phyloP scores from a whole-genome alignment of 2,113 vertebrate species.

The Pagrus major region DNA sequence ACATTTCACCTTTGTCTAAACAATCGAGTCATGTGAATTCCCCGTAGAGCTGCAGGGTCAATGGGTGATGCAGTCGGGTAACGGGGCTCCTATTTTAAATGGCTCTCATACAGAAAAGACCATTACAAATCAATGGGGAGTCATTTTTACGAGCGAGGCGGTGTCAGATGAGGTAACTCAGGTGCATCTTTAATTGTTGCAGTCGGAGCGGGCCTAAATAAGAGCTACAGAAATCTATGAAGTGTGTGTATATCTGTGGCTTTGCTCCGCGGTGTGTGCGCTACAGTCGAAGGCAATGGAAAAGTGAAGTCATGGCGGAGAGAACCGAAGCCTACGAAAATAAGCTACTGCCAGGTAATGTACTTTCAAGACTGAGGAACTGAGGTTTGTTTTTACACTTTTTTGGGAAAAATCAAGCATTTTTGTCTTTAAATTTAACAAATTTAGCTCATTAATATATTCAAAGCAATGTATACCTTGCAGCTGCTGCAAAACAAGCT shows the following conservation, averaged over 20 bases:
- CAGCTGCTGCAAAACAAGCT: neutral
- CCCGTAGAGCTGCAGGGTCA: slow-evolving; percentile 70
- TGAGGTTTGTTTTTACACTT: neutral
- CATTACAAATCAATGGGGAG: slow-evolving; percentile 62
- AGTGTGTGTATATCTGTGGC: slow-evolving; percentile 3
- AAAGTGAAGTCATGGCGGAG: slow-evolving; percentile 4
- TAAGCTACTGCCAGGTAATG: neutral
- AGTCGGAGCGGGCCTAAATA: slow-evolving; percentile 11
- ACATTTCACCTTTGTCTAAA: slow-evolving; percentile 85
- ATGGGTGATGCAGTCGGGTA: slow-evolving; percentile 67
- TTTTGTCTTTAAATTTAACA: neutral
- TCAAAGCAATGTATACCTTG: neutral
- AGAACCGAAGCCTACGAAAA: neutral
- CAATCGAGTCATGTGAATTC: slow-evolving; percentile 79
- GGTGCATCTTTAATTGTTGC: slow-evolving; percentile 78
- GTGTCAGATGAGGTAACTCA: slow-evolving; percentile 58
- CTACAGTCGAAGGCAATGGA: neutral
- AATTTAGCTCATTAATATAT: neutral
- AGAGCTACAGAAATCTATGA: slow-evolving; percentile 59
- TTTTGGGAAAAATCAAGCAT: neutral
- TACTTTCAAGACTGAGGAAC: neutral
- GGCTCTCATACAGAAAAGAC: slow-evolving; percentile 58
- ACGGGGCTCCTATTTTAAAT: slow-evolving; percentile 62
- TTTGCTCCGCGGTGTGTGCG: neutral
- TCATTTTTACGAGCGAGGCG: slow-evolving; percentile 46